Evolutionary conservation across 2,888 invertebrate genomes (phyloP), one percentile per base, ranked within the genome.

Genomic region (Trachelus troglodyta): DNA sequence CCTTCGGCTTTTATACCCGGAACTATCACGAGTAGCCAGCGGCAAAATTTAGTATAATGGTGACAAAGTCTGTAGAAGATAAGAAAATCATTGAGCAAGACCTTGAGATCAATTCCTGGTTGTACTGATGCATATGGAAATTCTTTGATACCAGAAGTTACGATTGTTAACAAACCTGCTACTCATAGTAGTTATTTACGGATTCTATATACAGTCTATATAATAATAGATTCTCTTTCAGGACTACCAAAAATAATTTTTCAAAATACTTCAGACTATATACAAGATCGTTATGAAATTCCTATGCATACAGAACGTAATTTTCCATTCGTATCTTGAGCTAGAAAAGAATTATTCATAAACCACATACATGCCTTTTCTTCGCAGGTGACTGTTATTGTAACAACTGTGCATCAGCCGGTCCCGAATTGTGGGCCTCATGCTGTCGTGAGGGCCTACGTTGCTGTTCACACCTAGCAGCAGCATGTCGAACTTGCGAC

Each of bases 401-500:
- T 82, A 86, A 90, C 83, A 90, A 90, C 82, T 90, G 89, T 81
- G 88, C 90, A 6, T 83, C 88, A 11, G 90, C 89, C 2, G 90
- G 90, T 56, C 90, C 91, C 11, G 89, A 91, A 79, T 85, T 89
- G 79, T 92, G 92, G 92, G 88, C 91, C 56, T 87, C 89, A 11
- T 92, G 92, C 81, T 92, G 92, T 77, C 89, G 89, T 71, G 89
- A 90, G 82, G 89, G 89, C 81, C 82, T 89, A 34, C 88, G 89
- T 80, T 92, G 92, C 79, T 92, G 92, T 82, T 91, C 90, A 4
- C 89, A 92, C 78, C 86, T 92, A 73, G 91, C 92, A 34, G 90
- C 90, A 1, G 92, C 92, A 12, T 92, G 92, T 81, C 88, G 91
- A 30, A 90, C 88, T 33, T 92, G 92, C 80, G 91, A 92, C 79